Conservation (phyloP, 1,140 invertebrate genomes). For the Saxidomus purpurata region DNA sequence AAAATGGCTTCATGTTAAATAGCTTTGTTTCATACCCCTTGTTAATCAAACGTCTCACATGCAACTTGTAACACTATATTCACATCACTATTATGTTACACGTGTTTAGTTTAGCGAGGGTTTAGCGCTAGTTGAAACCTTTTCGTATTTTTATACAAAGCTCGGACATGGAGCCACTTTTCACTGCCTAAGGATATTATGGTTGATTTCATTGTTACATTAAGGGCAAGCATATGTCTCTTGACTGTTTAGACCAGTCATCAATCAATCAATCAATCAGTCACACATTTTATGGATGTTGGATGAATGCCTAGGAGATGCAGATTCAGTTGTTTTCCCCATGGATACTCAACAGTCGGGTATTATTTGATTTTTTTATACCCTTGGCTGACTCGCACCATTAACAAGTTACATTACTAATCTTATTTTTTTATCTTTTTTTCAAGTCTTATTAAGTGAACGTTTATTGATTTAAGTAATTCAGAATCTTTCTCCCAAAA, state of each 20-base stretch:
- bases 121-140: neutral
- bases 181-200: neutral
- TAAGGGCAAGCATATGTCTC: conserved; percentile 8
- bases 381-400: too few relatives aligned
- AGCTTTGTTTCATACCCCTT: neutral
- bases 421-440: too few relatives aligned
- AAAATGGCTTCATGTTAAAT: conserved; percentile 28
- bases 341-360: too few relatives aligned
- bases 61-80: neutral
- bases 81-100: neutral
- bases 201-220: neutral
- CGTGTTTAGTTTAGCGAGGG: conserved; percentile 1
- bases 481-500: too few relatives aligned
- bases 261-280: too few relatives aligned
- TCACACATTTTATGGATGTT: too few relatives aligned
- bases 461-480: too few relatives aligned
- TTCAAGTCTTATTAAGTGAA: too few relatives aligned
- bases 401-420: too few relatives aligned
- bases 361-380: too few relatives aligned
- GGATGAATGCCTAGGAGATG: too few relatives aligned
- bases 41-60: neutral
- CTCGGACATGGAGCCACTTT: conserved; percentile 32
- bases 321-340: too few relatives aligned
- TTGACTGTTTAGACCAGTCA: neutral
- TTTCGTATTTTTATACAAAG: conserved; percentile 12